A percentile compares a stretch with the other conserved stretches of the same genome.
Evolutionary conservation across 64 coral and sea anemone genomes (phyloP).

Genomic region (Montipora capricornis): DNA sequence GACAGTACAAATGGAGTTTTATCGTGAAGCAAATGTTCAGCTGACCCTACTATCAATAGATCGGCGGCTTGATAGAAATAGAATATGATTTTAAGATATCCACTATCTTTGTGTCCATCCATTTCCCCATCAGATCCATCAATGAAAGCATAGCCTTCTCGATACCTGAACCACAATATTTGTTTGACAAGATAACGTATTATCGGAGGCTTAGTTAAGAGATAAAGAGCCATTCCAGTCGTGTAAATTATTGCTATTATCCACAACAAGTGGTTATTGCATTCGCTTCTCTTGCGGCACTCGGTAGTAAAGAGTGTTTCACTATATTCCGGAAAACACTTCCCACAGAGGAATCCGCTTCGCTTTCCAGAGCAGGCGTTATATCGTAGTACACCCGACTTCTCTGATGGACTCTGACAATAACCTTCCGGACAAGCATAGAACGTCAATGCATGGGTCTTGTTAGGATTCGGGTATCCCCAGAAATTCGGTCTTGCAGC

Average conservation of each 20-base stretch:
- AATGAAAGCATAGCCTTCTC: neutral
- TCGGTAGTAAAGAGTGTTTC: too few species aligned
- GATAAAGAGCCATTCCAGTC: neutral
- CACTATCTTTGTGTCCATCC: neutral
- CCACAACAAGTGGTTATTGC: too few species aligned
- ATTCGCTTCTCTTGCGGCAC: too few species aligned
- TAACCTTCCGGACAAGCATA: slow-evolving; percentile 58
- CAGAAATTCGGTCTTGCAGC: slow-evolving; percentile 48
- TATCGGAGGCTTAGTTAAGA: slow-evolving; percentile 12
- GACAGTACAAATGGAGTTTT: neutral
- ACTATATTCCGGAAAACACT: slow-evolving; percentile 5
- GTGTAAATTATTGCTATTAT: neutral
- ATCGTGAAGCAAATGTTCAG: neutral
- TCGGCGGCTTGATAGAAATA: slow-evolving; percentile 78
- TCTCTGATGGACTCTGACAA: slow-evolving; percentile 13
- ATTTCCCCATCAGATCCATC: neutral
- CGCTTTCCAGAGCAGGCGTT: slow-evolving; percentile 44
- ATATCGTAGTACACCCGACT: neutral
- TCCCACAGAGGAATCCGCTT: slow-evolving; percentile 47
- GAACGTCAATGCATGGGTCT: slow-evolving; percentile 12
- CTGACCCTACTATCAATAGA: slow-evolving; percentile 16
- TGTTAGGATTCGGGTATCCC: neutral
- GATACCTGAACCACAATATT: slow-evolving; percentile 27
- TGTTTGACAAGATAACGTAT: neutral
- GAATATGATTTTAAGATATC: slow-evolving; percentile 61